phyloP scores from a whole-genome alignment of 2,797 vertebrate species.

The Erithacus rubecula region DNA sequence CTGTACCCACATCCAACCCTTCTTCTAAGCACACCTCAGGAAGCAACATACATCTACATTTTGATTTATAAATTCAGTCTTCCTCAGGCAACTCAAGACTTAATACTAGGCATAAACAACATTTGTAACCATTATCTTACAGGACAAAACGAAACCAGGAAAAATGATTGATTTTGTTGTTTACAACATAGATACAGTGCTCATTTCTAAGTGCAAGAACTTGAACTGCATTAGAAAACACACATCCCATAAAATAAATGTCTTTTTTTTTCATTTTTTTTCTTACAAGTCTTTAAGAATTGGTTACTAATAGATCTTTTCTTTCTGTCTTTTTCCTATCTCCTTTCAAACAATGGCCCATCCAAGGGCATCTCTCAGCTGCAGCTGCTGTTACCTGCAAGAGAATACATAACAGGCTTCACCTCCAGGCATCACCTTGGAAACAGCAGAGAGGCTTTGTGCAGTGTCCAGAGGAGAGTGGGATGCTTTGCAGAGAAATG shows the following conservation, averaged over 20 bases:
- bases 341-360: neutral
- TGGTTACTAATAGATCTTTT: neutral
- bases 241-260: neutral
- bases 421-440: conserved; percentile 58
- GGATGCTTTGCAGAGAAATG: neutral
- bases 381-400: conserved; percentile 35
- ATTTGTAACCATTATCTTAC: neutral
- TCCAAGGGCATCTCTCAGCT: conserved; percentile 25
- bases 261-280: neutral
- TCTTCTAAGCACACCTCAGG: neutral
- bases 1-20: neutral
- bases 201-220: neutral
- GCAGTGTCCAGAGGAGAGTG: neutral
- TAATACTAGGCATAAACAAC: neutral
- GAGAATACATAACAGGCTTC: conserved; percentile 3
- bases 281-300: neutral
- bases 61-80: neutral
- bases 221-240: neutral
- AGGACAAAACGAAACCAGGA: neutral
- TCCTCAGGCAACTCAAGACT: neutral
- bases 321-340: neutral
- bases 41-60: neutral
- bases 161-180: conserved; percentile 1
- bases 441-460: neutral
- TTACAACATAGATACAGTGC: neutral